Percentiles rank a stretch among this genome's conserved stretches.
These are phyloP conservation scores for Propithecus perrieri DNA, from an alignment of 2,797 vertebrate species.

Conservation along the genomic window DNA sequence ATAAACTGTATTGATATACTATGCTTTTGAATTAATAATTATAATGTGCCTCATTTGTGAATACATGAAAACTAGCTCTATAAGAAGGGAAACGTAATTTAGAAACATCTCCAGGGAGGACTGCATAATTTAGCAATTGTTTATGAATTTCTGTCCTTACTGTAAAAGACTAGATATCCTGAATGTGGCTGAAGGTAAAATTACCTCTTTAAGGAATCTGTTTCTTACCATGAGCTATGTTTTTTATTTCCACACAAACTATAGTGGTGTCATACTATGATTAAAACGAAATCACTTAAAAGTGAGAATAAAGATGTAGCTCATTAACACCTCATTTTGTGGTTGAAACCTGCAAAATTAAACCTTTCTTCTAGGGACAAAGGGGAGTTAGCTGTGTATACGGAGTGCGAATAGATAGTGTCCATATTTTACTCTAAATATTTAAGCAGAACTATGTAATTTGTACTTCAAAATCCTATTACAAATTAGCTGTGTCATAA, in stretches of 20 bases:
- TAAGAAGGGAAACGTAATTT: not conserved
- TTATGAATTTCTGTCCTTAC: not conserved
- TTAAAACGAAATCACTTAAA: conserved; percentile 77
- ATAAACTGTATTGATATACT: not conserved
- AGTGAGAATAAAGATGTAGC: conserved; percentile 77
- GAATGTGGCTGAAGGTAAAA: not conserved
- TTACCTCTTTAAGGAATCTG: not conserved
- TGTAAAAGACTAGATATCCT: not conserved
- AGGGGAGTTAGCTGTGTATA: conserved; percentile 59
- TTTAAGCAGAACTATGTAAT: conserved; percentile 80
- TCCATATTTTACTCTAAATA: conserved; percentile 77
- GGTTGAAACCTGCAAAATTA: conserved; percentile 77
- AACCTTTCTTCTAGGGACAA: conserved; percentile 79
- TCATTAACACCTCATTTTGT: conserved; percentile 81
- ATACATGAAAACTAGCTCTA: conserved; percentile 5
- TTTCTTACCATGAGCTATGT: not conserved
- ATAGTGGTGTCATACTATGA: conserved; percentile 60
- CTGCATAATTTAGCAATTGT: not conserved
- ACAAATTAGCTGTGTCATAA: conserved; percentile 72
- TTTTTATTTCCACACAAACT: conserved; percentile 10
- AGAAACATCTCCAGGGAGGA: not conserved
- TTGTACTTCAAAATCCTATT: conserved; percentile 82
- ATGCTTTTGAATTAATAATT: conserved; percentile 37
- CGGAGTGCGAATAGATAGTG: conserved; percentile 80
- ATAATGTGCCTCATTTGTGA: not conserved